phyloP scores from a whole-genome alignment of 2,888 invertebrate species.

The Pomacea canaliculata region DNA sequence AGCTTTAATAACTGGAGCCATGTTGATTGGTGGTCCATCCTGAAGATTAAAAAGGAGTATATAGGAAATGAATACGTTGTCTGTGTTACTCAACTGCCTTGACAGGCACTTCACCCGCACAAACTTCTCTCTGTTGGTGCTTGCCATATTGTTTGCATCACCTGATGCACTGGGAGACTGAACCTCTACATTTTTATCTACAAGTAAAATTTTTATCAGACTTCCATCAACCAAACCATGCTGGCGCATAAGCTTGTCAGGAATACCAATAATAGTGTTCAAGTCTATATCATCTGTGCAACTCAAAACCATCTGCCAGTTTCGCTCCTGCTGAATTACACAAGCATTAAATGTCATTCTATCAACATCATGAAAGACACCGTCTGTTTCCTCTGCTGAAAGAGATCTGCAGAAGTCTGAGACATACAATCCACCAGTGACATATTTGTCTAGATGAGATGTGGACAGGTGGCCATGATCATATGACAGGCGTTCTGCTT shows the following conservation, averaged over 20 bases:
- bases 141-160: neutral
- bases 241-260: constrained; percentile 51
- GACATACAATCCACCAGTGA: constrained; percentile 42
- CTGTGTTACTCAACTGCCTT: constrained; percentile 43
- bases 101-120: constrained; percentile 54
- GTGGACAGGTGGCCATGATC: constrained; percentile 37
- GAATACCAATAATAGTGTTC: constrained; percentile 56
- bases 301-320: constrained; percentile 51
- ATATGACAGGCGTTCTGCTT: constrained; percentile 26
- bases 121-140: constrained; percentile 24
- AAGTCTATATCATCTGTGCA: constrained; percentile 50
- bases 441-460: constrained; percentile 28
- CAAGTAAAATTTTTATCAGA: constrained; percentile 48
- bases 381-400: constrained; percentile 30
- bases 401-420: constrained; percentile 53
- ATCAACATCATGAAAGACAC: constrained; percentile 28
- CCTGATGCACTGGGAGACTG: constrained; percentile 4
- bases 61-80: constrained; percentile 56
- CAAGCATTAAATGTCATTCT: constrained; percentile 28
- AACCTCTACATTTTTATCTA: neutral
- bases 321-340: constrained; percentile 50
- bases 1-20: constrained; percentile 32
- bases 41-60: constrained; percentile 59
- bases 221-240: constrained; percentile 59
- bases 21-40: constrained; percentile 35